These are phyloP conservation scores for Drosophila koepferae DNA, from an alignment of 2,888 invertebrate genomes.

Conservation along the genomic window DNA sequence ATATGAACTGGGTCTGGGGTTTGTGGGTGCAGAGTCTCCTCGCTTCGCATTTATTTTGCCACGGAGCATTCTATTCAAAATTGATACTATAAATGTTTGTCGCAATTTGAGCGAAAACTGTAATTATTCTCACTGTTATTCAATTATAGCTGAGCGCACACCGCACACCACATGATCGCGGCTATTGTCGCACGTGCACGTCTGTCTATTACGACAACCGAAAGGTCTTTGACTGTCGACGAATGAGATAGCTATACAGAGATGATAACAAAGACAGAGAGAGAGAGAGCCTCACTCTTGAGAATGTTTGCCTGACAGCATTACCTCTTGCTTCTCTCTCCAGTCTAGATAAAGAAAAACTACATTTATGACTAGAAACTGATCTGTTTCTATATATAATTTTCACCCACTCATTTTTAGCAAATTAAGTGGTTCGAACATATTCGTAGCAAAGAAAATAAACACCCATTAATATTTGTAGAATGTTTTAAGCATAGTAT, in stretches of 20 bases:
- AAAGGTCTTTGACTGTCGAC: slow-evolving; percentile 51
- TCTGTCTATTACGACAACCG: neutral
- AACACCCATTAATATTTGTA: slow-evolving; percentile 46
- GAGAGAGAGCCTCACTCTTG: neutral
- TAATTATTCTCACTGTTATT: slow-evolving; percentile 35
- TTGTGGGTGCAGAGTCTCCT: slow-evolving; percentile 59
- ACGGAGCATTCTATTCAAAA: slow-evolving; percentile 16
- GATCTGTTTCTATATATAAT: slow-evolving; percentile 3
- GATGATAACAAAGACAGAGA: neutral
- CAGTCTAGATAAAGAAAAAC: neutral
- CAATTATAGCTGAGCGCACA: slow-evolving; percentile 20
- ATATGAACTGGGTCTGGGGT: slow-evolving; percentile 37
- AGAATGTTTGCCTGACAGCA: slow-evolving; percentile 2
- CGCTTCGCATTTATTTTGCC: slow-evolving; percentile 11
- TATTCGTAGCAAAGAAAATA: neutral
- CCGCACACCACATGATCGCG: slow-evolving; percentile 56
- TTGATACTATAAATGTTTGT: slow-evolving; percentile 19
- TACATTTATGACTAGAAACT: neutral
- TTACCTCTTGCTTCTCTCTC: neutral
- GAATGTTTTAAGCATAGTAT: slow-evolving; percentile 61
- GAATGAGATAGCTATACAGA: neutral
- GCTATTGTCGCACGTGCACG: slow-evolving; percentile 55
- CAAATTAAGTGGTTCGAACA: neutral
- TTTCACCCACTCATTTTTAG: neutral
- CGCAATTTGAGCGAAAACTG: slow-evolving; percentile 38